These are phyloP conservation scores for Danaus melanippus DNA, from an alignment of 1,140 invertebrate species.

Conservation along the genomic window DNA sequence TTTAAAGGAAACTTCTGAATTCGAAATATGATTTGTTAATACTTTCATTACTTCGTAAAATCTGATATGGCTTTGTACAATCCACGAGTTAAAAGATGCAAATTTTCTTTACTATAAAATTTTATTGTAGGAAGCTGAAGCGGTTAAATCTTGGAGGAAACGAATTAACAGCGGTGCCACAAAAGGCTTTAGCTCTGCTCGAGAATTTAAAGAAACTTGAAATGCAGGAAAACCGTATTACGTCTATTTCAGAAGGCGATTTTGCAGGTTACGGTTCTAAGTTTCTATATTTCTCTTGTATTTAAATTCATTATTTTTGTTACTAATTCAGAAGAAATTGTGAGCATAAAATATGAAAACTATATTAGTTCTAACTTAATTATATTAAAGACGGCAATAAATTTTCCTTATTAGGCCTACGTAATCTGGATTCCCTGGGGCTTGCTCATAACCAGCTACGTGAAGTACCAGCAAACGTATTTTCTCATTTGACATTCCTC, in stretches of 20 bases:
- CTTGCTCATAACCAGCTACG: conserved; percentile 87
- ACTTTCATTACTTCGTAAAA: too few relatives aligned
- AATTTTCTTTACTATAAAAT: not conserved
- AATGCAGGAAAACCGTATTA: conserved; percentile 88
- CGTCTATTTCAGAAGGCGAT: conserved; percentile 83
- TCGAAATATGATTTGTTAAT: too few relatives aligned
- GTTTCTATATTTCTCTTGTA: not conserved
- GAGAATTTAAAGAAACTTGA: conserved; percentile 88
- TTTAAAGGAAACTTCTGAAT: too few relatives aligned
- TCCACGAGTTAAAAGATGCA: not conserved
- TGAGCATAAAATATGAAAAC: too few relatives aligned
- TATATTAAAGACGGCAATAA: not conserved
- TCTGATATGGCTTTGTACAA: too few relatives aligned
- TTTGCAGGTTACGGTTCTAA: conserved; percentile 80
- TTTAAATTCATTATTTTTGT: too few relatives aligned
- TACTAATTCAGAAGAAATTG: too few relatives aligned
- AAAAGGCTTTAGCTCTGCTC: conserved; percentile 81
- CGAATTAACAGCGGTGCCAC: conserved; percentile 82
- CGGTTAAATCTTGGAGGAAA: conserved; percentile 90
- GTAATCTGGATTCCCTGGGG: conserved; percentile 85
- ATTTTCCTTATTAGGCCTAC: conserved; percentile 74
- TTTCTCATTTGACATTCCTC: conserved; percentile 82
- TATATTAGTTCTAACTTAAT: too few relatives aligned
- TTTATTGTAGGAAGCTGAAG: conserved; percentile 80
- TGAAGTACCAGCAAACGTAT: conserved; percentile 84